phyloP scores from a whole-genome alignment of 2,113 vertebrate genomes.

The Lathamus discolor region DNA sequence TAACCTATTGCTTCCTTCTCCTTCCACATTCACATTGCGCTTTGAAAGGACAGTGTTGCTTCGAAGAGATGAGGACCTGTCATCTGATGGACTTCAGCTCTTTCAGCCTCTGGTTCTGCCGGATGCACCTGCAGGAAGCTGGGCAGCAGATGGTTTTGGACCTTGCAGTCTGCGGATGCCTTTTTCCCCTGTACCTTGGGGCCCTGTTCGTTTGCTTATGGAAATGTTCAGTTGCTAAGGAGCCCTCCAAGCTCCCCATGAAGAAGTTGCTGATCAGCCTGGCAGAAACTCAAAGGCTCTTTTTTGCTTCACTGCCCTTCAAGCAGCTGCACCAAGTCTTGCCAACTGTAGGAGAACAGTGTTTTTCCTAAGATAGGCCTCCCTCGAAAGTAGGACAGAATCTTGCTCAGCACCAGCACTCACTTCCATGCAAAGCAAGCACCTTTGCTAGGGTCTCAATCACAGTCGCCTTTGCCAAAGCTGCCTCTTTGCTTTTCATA shows the following conservation, averaged over 20 bases:
- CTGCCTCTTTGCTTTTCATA: background rate
- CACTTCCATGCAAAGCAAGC: background rate
- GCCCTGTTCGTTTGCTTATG: background rate
- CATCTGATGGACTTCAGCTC: background rate
- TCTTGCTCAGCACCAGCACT: background rate
- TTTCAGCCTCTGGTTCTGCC: background rate
- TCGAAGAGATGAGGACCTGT: background rate
- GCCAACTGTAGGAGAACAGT: background rate
- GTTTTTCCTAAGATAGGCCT: background rate
- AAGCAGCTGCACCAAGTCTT: background rate
- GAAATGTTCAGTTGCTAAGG: background rate
- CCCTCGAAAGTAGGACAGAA: background rate
- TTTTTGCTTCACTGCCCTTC: background rate
- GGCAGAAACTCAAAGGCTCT: background rate
- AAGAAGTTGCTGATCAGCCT: background rate
- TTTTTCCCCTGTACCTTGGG: background rate
- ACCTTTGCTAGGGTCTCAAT: background rate
- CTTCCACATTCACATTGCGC: background rate
- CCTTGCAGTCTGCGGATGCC: background rate
- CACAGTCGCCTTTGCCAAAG: background rate
- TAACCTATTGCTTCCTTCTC: background rate
- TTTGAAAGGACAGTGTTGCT: background rate
- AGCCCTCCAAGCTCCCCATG: background rate
- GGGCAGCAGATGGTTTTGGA: background rate
- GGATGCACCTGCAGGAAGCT: background rate